A percentile compares a stretch with the other conserved stretches of the same genome.
Conservation (phyloP, 2,888 invertebrate species). For the Hartigia nigra region DNA sequence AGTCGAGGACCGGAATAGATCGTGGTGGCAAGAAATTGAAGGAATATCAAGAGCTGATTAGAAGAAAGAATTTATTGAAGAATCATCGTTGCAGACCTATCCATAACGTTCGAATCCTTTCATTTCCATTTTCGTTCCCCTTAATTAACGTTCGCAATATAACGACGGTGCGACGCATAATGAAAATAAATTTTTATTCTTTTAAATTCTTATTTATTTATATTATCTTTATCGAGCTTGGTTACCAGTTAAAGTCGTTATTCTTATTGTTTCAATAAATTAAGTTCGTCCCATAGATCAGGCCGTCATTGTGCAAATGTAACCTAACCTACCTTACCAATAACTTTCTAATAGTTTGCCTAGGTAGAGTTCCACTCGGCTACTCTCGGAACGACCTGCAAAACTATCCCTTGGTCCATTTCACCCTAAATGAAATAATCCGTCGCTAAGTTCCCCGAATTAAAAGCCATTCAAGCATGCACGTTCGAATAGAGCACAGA, state of each 20-base stretch:
- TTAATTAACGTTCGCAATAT: background rate
- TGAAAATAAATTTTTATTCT: background rate
- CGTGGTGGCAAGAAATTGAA: background rate
- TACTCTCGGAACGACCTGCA: background rate
- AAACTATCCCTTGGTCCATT: background rate
- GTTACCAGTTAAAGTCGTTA: background rate
- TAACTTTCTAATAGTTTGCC: background rate
- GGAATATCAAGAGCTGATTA: background rate
- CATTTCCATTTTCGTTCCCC: background rate
- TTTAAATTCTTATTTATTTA: too few relatives aligned
- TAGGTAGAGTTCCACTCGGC: background rate
- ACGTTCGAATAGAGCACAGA: background rate
- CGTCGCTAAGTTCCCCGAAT: slow-evolving; percentile 32
- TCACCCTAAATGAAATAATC: slow-evolving; percentile 27
- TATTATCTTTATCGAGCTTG: background rate
- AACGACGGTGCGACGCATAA: background rate
- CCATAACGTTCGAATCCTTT: background rate
- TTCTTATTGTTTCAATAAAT: background rate
- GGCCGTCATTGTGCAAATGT: background rate
- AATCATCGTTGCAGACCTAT: background rate
- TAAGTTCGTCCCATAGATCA: background rate
- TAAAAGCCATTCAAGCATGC: slow-evolving; percentile 36
- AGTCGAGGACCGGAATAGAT: background rate
- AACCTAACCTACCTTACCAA: background rate
- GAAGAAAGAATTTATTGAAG: background rate